Conservation (phyloP, 2,113 vertebrate genomes). For the Ailurus styani region DNA sequence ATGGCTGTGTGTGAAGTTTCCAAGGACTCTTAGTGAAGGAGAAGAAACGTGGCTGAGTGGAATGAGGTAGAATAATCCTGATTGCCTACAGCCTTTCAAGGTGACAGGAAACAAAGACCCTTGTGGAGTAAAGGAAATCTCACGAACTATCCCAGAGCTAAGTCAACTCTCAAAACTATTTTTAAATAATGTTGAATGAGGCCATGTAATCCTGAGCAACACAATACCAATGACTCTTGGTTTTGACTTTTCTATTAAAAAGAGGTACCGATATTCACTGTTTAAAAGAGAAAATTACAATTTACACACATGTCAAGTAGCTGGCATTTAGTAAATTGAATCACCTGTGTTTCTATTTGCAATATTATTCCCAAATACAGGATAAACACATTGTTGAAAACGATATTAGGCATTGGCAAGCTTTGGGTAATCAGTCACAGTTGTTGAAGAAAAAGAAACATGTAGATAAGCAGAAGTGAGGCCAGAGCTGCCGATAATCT, state of each 20-base stretch:
- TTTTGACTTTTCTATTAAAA: neutral
- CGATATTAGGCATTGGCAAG: neutral
- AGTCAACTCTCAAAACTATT: neutral
- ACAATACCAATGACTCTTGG: neutral
- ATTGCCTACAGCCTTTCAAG: neutral
- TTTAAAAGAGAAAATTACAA: neutral
- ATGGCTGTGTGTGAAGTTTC: neutral
- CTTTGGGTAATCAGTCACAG: neutral
- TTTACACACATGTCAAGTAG: neutral
- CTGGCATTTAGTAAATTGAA: neutral
- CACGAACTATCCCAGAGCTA: neutral
- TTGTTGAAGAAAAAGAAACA: neutral
- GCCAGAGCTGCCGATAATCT: neutral
- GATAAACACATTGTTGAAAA: neutral
- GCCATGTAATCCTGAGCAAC: neutral
- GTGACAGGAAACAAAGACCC: neutral
- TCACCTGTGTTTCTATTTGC: neutral
- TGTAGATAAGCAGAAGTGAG: neutral
- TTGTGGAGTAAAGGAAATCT: neutral
- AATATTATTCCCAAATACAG: neutral
- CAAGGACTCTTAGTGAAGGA: neutral
- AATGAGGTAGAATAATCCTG: neutral
- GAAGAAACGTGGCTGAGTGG: accelerated
- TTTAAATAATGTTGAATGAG: neutral
- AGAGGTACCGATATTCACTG: neutral